phyloP scores from a whole-genome alignment of 2,113 vertebrate species.

The Ranitomeya imitator region DNA sequence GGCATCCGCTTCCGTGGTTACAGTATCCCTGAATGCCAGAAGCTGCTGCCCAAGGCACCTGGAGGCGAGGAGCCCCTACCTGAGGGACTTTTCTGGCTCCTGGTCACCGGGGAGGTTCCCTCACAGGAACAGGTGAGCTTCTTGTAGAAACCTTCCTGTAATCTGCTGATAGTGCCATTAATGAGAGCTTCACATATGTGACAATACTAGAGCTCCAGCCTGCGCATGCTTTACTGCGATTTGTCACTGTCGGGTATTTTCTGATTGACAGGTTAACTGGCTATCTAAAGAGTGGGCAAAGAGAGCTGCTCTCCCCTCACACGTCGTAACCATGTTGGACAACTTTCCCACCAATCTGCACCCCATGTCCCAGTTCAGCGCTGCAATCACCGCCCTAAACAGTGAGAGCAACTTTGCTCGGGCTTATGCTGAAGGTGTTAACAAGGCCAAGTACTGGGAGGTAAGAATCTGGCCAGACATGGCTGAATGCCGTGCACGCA shows the following conservation, averaged over 20 bases:
- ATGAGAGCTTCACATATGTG: neutral
- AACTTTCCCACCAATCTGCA: slow-evolving; percentile 97
- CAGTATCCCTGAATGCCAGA: slow-evolving; percentile 96
- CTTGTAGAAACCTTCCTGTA: neutral
- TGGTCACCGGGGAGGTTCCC: slow-evolving; percentile 90
- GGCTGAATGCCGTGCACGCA: too few species aligned
- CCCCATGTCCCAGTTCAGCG: slow-evolving; percentile 97
- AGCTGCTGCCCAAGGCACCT: slow-evolving; percentile 86
- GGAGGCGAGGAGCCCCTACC: slow-evolving; percentile 92
- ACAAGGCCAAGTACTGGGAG: slow-evolving; percentile 96
- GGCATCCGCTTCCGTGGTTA: slow-evolving; percentile 95
- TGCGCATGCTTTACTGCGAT: neutral
- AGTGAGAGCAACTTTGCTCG: slow-evolving; percentile 93
- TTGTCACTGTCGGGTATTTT: neutral
- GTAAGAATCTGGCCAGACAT: slow-evolving; percentile 66
- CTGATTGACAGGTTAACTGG: slow-evolving; percentile 81
- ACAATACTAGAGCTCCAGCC: neutral
- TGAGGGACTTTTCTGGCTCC: slow-evolving; percentile 94
- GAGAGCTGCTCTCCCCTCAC: slow-evolving; percentile 91
- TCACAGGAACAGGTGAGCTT: slow-evolving; percentile 86
- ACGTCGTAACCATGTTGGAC: slow-evolving; percentile 98
- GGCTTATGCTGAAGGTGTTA: slow-evolving; percentile 90
- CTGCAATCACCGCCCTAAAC: slow-evolving; percentile 93
- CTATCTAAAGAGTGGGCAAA: slow-evolving; percentile 95
- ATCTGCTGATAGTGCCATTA: neutral